Conservation (phyloP, 2,113 vertebrate species). For the Rattus rattus region DNA sequence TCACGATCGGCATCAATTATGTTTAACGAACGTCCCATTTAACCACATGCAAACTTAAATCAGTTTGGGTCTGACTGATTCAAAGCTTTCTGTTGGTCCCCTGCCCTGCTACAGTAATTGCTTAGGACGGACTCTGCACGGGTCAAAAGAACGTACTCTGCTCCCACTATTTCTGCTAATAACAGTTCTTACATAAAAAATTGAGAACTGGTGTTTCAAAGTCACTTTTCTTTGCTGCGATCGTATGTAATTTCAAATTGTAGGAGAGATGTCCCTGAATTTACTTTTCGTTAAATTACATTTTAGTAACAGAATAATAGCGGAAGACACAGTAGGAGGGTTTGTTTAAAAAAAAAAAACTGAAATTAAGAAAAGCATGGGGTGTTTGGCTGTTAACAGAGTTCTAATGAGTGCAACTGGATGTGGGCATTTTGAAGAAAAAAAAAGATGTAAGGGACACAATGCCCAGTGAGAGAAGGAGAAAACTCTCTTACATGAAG, state of each 20-base stretch:
- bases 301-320: constrained; percentile 80
- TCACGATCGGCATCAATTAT: constrained; percentile 87
- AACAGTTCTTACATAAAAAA: constrained; percentile 87
- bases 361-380: constrained; percentile 84
- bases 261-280: constrained; percentile 85
- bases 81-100: constrained; percentile 87
- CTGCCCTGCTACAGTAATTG: constrained; percentile 88
- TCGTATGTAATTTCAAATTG: constrained; percentile 88
- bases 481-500: constrained; percentile 47
- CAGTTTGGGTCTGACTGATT: constrained; percentile 87
- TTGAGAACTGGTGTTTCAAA: constrained; percentile 89
- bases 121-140: constrained; percentile 86
- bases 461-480: constrained; percentile 41
- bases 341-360: constrained; percentile 65
- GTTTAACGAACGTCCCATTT: constrained; percentile 87
- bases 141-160: constrained; percentile 84
- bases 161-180: constrained; percentile 88
- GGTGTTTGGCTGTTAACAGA: constrained; percentile 69
- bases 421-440: constrained; percentile 74
- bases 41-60: constrained; percentile 89
- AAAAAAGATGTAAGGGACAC: constrained; percentile 72
- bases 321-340: constrained; percentile 82
- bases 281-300: constrained; percentile 88
- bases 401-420: constrained; percentile 81
- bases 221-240: constrained; percentile 82